Base-by-base conservation (phyloP, 1,140 invertebrate genomes). In the Apis laboriosa region DNA sequence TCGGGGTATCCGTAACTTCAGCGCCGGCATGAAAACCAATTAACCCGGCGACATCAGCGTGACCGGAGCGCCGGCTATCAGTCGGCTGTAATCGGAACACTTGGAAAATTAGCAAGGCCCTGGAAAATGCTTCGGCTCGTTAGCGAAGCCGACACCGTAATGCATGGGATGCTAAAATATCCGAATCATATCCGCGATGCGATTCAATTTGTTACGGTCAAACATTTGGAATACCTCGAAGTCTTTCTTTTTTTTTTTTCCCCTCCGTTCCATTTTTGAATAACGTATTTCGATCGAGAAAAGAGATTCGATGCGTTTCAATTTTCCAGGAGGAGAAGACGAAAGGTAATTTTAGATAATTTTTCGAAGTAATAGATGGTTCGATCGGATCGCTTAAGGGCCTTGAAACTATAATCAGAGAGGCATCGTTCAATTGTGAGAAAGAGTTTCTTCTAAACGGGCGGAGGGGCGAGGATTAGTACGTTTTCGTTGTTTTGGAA, bases 31-130 rank as follows among this genome's bases (percentile, higher is more conserved):
- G 83, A 82, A 83, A 89, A 89, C 77, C 86, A 88, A 88, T 88
- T 88, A 88, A 86, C 80, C 78, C 79, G 51, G 72, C 64, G 43
- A n/a, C 64, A 68, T 34, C 56, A 28, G 61, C 28, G 56, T 68
- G 61, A 85, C 74, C 67, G 51, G 21, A 49, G 51, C 63, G 56
- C 61, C 24, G 24, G 73, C 77, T 79, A 85, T 87, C 86, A 51
- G 51, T 34, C 24, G 24, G 24, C 55, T 78, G 80, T 88, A 81
- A 89, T 89, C 84, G 86, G 80, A 55, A 75, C 80, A 80, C 84
- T 88, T 84, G 77, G 86, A 88, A 88, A 89, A 89, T 89, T 86
- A 89, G 80, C 84, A 68, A 51, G 71, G 51, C 53, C 34, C 77
- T 43, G 77, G 84, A 73, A 84, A 89, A 89, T 78, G 80, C 56